Evolutionary conservation across 2,797 vertebrate genomes (phyloP), one percentile per base, ranked within the genome.

Genomic region (Hybognathus amarus): DNA sequence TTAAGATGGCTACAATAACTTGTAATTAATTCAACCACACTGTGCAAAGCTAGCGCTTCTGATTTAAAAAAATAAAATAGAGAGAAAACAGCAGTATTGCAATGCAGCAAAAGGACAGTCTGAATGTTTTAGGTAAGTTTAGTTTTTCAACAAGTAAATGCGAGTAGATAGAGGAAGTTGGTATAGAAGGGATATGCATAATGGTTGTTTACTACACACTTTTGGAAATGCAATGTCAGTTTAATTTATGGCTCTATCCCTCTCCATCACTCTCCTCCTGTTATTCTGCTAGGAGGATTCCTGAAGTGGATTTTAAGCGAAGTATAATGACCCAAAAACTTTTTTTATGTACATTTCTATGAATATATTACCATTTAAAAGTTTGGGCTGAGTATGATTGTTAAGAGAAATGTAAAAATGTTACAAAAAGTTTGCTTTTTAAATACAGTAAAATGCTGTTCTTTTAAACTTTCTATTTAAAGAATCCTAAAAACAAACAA

Each of bases 1-100:
- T 38, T 75, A 56, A 75, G n/a, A 27, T 30, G 78, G n/a, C 22
- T 56, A 50, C 33, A 79, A 69, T 64, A 77, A 47, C 59, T 64
- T 78, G 24, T 15, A 66, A 50, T 50, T n/a, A 66, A 50, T 66
- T 78, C 45, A 66, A 66, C 61, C 77, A 36, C 20, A 66, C 27
- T 9, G 69, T 47, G 45, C 45, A 11, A 30, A 66, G 61, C 66
- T 42, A 52, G 27, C 50, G 10, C 2, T 24, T 70, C 59, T 24
- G 13, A 52, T 52, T 6, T 9, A 40, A 47, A 47, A 47, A 2
- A 11, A 42, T 1, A 15, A 47, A 15, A 47, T 1, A 4, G 12
- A 71, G 30, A 20, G 20, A 47, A 50, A 73, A 52, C 30, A 52
- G 10, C 30, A 38, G 12, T 74, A 27, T 36, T 61, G 17, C 13